A percentile compares a stretch with the other conserved stretches of the same genome.
Evolutionary conservation across 23 tunicate species (phyloP).

Genomic region (Styela plicata): DNA sequence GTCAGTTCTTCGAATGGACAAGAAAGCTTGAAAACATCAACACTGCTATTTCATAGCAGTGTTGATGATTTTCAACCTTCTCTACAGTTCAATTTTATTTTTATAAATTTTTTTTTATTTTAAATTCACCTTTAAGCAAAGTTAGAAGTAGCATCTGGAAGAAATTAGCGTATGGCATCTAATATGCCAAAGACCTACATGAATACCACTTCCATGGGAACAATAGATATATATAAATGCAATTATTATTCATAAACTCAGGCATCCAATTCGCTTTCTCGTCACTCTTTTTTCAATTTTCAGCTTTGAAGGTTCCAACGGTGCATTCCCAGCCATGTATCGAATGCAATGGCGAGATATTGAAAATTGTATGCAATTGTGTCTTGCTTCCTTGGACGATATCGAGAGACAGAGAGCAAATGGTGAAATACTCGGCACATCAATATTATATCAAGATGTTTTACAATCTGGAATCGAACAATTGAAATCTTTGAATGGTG

Average conservation of each 20-base stretch:
- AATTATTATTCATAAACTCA: not conserved
- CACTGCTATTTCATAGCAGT: too few species aligned
- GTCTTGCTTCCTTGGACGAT: constrained; percentile 60
- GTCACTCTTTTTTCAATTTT: not conserved
- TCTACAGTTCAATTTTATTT: too few species aligned
- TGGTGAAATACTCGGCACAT: constrained; percentile 75
- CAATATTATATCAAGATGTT: constrained; percentile 64
- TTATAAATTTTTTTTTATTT: too few species aligned
- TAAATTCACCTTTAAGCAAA: too few species aligned
- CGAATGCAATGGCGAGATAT: constrained; percentile 63
- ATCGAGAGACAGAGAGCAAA: constrained; percentile 62
- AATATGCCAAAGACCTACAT: too few species aligned
- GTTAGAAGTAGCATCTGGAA: too few species aligned
- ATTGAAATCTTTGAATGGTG: constrained; percentile 46
- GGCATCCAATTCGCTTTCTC: too few species aligned
- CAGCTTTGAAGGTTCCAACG: constrained; percentile 60
- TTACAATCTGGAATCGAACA: constrained; percentile 53
- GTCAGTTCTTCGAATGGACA: too few species aligned
- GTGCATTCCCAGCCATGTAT: constrained; percentile 57
- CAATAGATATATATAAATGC: not conserved
- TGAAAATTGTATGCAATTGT: constrained; percentile 67
- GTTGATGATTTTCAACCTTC: too few species aligned
- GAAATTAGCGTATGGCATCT: too few species aligned
- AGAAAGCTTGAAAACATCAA: too few species aligned
- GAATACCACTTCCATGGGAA: not conserved